Percentiles rank a stretch among this genome's conserved stretches.
Evolutionary conservation across 2,888 invertebrate species (phyloP).

Genomic region (Dorcus hopei): DNA sequence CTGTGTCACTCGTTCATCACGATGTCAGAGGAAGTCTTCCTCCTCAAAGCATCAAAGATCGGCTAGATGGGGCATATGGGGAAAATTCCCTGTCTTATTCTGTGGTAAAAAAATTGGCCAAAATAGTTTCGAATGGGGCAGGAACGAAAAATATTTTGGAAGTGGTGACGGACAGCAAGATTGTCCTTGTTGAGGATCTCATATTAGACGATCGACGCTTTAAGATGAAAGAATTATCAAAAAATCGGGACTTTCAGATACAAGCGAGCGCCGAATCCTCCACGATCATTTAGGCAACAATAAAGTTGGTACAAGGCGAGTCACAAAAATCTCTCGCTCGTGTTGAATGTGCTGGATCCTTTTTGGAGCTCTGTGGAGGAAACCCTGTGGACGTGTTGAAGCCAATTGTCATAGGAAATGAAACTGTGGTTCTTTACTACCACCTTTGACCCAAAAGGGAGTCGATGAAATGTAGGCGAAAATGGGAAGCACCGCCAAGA

Average conservation of each 20-base stretch:
- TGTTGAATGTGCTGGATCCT: neutral
- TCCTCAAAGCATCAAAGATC: neutral
- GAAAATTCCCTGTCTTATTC: neutral
- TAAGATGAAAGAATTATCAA: too few species aligned
- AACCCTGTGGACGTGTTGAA: neutral
- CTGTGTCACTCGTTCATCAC: too few species aligned
- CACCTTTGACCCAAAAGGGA: neutral
- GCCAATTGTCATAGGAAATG: neutral
- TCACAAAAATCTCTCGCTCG: neutral
- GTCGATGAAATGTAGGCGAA: slow-evolving; percentile 9
- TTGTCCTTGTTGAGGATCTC: neutral
- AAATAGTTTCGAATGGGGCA: neutral
- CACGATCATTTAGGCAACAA: neutral
- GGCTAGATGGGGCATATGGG: neutral
- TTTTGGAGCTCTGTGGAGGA: too few species aligned
- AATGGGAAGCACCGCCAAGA: slow-evolving; percentile 4
- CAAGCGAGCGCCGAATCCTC: neutral
- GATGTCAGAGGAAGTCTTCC: too few species aligned
- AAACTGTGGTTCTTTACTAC: too few species aligned
- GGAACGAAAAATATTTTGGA: neutral
- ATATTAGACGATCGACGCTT: neutral
- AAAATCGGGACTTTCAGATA: slow-evolving; percentile 2
- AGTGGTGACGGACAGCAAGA: slow-evolving; percentile 8
- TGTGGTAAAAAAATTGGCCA: neutral
- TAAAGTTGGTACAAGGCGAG: slow-evolving; percentile 1